phyloP scores from a whole-genome alignment of 1,140 invertebrate species.

The Galleria mellonella region DNA sequence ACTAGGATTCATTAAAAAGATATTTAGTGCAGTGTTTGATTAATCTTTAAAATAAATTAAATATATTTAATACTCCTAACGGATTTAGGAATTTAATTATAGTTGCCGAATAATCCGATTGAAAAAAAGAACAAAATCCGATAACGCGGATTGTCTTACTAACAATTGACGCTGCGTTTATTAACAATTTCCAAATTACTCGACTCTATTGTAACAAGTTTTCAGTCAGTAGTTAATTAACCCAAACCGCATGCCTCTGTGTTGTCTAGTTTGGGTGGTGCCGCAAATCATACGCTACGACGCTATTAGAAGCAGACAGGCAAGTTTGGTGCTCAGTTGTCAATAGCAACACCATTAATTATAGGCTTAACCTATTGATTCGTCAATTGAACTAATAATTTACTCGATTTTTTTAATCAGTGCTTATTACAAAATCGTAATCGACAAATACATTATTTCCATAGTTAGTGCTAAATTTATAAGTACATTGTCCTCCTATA shows the following conservation, averaged over 20 bases:
- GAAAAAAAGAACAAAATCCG: slow-evolving; percentile 1
- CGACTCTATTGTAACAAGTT: slow-evolving; percentile 31
- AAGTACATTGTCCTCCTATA: too few species aligned
- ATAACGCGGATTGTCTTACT: slow-evolving; percentile 8
- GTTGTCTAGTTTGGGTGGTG: slow-evolving; percentile 25
- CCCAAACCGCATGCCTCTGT: slow-evolving; percentile 28
- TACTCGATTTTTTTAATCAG: too few species aligned
- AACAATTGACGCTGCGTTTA: slow-evolving; percentile 16
- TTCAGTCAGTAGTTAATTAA: slow-evolving; percentile 40
- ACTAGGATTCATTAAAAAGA: too few species aligned
- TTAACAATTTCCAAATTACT: slow-evolving; percentile 30
- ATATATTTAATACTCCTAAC: too few species aligned
- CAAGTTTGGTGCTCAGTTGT: too few species aligned
- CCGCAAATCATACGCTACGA: neutral
- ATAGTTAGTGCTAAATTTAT: too few species aligned
- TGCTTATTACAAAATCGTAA: too few species aligned
- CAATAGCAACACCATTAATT: neutral
- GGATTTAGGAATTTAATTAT: neutral
- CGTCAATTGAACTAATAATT: neutral
- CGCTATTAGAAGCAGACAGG: slow-evolving; percentile 4
- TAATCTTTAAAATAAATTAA: too few species aligned
- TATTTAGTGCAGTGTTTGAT: too few species aligned
- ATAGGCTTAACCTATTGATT: neutral
- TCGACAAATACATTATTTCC: too few species aligned
- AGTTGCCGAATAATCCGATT: neutral